phyloP scores from a whole-genome alignment of 2,113 vertebrate genomes.

The Gymnorhina tibicen region DNA sequence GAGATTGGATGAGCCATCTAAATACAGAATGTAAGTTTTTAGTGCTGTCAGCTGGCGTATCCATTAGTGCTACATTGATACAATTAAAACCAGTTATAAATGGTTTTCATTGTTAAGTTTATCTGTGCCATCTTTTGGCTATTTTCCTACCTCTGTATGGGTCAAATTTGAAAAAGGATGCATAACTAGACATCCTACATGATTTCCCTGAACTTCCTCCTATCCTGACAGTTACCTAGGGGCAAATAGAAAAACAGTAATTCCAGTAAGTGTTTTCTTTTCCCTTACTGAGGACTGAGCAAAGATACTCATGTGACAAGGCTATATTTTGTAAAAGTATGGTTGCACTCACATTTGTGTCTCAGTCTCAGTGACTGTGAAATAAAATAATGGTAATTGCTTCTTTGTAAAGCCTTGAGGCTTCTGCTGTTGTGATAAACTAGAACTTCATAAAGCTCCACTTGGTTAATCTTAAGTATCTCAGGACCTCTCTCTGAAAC shows the following conservation, averaged over 20 bases:
- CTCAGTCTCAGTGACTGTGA: not conserved
- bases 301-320: not conserved
- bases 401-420: not conserved
- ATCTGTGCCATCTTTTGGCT: not conserved
- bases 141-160: not conserved
- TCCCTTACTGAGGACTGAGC: not conserved
- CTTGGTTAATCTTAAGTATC: not conserved
- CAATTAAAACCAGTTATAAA: not conserved
- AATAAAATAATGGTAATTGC: not conserved
- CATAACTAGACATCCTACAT: not conserved
- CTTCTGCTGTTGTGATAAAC: not conserved
- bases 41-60: not conserved
- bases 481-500: not conserved
- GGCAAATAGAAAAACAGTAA: not conserved
- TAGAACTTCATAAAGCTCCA: not conserved
- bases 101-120: not conserved
- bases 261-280: not conserved
- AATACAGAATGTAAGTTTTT: not conserved
- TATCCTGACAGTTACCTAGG: not conserved
- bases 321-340: not conserved
- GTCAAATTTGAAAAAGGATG: not conserved
- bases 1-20: not conserved
- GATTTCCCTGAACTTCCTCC: not conserved
- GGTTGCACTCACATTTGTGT: not conserved
- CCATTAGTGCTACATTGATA: not conserved